A percentile compares a stretch with the other conserved stretches of the same genome.
These are phyloP conservation scores for Dascyllus trimaculatus DNA, from an alignment of 2,113 vertebrate genomes.

Conservation along the genomic window DNA sequence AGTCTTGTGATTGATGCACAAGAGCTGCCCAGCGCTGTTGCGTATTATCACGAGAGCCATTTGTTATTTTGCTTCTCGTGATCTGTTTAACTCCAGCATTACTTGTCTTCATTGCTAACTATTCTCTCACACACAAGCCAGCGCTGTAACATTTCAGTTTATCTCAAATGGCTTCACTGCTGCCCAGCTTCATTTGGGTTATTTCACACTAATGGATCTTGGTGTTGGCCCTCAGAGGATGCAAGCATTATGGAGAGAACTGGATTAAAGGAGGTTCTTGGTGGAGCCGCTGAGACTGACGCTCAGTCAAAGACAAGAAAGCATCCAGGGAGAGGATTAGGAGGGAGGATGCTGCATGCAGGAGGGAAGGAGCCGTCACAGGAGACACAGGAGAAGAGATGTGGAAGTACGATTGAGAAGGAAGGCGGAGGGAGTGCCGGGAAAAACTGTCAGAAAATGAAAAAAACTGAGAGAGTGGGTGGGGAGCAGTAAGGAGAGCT, in stretches of 20 bases:
- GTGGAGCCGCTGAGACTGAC: constrained; percentile 14
- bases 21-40: background rate
- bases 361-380: background rate
- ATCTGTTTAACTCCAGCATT: background rate
- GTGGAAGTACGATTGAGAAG: background rate
- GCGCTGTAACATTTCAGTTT: constrained; percentile 1
- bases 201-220: constrained; percentile 15
- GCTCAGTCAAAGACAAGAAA: constrained; percentile 24
- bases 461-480: background rate
- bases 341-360: background rate
- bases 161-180: constrained; percentile 10
- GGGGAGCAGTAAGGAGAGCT: too few relatives aligned
- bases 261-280: constrained; percentile 51
- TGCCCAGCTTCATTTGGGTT: background rate
- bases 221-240: constrained; percentile 14
- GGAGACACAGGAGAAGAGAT: background rate
- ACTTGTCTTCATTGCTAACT: constrained; percentile 11
- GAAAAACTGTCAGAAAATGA: background rate
- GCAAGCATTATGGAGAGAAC: constrained; percentile 24
- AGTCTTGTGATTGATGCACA: constrained; percentile 35
- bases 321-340: constrained; percentile 32
- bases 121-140: background rate
- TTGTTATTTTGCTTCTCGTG: background rate
- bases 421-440: background rate
- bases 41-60: background rate